Evolutionary conservation across 1,140 invertebrate species (phyloP).

Genomic region (Drosophila pandora): DNA sequence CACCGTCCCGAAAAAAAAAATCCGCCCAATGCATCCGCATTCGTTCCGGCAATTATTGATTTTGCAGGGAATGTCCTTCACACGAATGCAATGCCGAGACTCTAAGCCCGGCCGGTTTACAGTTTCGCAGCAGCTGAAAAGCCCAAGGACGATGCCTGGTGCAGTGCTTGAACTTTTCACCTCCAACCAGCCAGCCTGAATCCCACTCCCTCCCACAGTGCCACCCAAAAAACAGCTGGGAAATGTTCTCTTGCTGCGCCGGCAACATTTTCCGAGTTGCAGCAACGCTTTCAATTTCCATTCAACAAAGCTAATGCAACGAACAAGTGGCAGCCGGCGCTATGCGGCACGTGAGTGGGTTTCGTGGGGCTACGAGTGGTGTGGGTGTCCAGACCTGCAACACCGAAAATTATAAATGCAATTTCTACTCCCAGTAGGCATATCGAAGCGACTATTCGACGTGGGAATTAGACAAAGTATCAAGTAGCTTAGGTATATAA

Average conservation of each 20-base stretch:
- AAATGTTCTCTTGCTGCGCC: slow-evolving; percentile 25
- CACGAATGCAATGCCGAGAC: slow-evolving; percentile 43
- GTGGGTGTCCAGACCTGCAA: slow-evolving; percentile 45
- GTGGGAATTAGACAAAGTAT: not conserved
- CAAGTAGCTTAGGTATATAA: no score
- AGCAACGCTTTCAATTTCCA: slow-evolving; percentile 49
- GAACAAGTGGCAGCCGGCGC: slow-evolving; percentile 44
- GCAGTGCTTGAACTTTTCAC: slow-evolving; percentile 69
- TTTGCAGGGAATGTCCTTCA: slow-evolving; percentile 71
- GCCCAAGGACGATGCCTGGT: slow-evolving; percentile 59
- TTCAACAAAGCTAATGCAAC: slow-evolving; percentile 20
- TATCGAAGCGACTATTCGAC: not conserved
- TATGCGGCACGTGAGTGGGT: slow-evolving; percentile 24
- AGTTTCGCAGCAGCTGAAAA: slow-evolving; percentile 39
- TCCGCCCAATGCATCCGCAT: slow-evolving; percentile 32
- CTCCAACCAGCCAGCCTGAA: slow-evolving; percentile 8
- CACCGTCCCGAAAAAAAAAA: not conserved
- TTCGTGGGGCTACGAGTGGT: slow-evolving; percentile 12
- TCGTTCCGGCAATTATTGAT: slow-evolving; percentile 57
- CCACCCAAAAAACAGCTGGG: slow-evolving; percentile 55
- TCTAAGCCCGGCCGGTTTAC: slow-evolving; percentile 4
- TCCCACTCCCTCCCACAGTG: not conserved
- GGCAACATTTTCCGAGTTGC: slow-evolving; percentile 42
- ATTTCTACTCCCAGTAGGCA: slow-evolving; percentile 8
- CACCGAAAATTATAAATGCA: slow-evolving; percentile 6